phyloP scores from a whole-genome alignment of 2,888 invertebrate genomes.

The Ormyrus pomaceus region DNA sequence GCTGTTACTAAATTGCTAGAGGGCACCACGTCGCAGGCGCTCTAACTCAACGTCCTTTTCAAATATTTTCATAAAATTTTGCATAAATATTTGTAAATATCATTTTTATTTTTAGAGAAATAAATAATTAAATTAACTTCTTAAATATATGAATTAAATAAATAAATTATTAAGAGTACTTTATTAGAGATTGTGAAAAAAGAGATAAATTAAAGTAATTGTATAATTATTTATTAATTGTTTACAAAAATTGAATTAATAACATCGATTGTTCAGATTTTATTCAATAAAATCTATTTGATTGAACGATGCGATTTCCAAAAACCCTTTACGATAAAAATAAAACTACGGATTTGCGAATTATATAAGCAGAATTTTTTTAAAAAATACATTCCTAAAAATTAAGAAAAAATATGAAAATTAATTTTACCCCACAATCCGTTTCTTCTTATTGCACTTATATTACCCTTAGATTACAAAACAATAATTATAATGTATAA shows the following conservation, averaged over 20 bases:
- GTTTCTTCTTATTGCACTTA: constrained; percentile 50
- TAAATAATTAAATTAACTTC: too few relatives aligned
- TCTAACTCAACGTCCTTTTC: too few relatives aligned
- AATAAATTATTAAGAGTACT: background rate
- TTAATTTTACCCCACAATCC: background rate
- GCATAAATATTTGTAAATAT: too few relatives aligned
- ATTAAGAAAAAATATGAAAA: constrained; percentile 3
- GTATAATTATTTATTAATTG: constrained; percentile 37
- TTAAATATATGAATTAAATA: background rate
- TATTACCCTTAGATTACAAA: constrained; percentile 28
- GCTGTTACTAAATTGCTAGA: constrained; percentile 12
- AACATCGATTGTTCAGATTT: constrained; percentile 30
- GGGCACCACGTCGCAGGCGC: constrained; percentile 34
- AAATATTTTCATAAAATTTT: too few relatives aligned
- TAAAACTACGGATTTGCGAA: constrained; percentile 3
- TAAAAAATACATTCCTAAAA: background rate
- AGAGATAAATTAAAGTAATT: constrained; percentile 1
- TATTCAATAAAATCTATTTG: constrained; percentile 3
- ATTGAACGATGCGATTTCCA: constrained; percentile 3
- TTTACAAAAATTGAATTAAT: constrained; percentile 29
- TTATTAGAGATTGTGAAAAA: background rate
- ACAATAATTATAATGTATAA: constrained; percentile 34
- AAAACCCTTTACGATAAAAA: background rate
- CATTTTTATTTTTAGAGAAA: background rate
- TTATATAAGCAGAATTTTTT: constrained; percentile 11